Conservation (phyloP, 2,113 vertebrate species). For the Oxygymnocypris stewartii region DNA sequence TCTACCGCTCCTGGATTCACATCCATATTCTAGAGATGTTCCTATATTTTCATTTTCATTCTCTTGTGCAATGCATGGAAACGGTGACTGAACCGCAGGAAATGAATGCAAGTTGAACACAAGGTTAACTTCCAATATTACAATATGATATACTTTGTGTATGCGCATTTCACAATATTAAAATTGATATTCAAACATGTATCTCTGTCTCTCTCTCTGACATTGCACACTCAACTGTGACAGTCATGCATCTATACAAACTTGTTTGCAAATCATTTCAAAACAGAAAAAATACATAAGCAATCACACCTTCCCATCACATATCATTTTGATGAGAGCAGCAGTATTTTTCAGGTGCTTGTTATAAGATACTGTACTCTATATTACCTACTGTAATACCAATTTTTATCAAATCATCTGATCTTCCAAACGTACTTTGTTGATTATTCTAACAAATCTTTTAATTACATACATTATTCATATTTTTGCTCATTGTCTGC, state of each 20-base stretch:
- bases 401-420: background rate
- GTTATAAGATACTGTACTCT: background rate
- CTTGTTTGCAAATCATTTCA: background rate
- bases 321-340: background rate
- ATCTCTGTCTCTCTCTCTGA: background rate
- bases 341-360: background rate
- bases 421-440: background rate
- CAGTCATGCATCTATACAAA: background rate
- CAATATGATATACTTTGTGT: background rate
- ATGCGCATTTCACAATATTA: background rate
- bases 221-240: background rate
- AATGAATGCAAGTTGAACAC: background rate
- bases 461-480: background rate
- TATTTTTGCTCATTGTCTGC: conserved; percentile 1
- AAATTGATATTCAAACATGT: background rate
- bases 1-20: background rate
- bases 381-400: background rate
- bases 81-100: background rate
- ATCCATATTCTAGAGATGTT: background rate
- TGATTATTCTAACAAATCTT: background rate
- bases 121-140: background rate
- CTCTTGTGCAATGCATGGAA: background rate
- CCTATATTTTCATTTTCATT: background rate
- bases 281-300: background rate
- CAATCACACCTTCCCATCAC: background rate